Conservation (phyloP, 2,113 vertebrate genomes). For the Odocoileus virginianus region DNA sequence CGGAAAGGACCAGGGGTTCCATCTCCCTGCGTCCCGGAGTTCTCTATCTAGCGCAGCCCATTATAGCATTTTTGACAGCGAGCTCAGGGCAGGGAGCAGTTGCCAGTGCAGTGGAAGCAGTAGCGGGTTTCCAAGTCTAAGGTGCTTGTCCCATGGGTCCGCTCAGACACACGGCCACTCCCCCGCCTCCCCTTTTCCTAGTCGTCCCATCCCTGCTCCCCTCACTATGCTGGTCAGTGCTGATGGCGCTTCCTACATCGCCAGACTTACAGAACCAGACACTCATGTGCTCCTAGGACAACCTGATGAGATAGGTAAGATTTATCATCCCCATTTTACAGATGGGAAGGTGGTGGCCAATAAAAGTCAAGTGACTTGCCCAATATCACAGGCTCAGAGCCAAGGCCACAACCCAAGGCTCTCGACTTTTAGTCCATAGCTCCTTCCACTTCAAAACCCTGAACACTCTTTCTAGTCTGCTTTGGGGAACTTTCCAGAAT, state of each 20-base stretch:
- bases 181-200: fast-evolving
- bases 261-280: not conserved
- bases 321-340: not conserved
- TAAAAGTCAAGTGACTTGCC: not conserved
- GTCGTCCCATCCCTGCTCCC: not conserved
- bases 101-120: not conserved
- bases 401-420: not conserved
- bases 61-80: not conserved
- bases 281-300: not conserved
- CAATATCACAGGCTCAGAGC: not conserved
- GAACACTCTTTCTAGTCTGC: not conserved
- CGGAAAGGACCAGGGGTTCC: fast-evolving
- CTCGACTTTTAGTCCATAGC: not conserved
- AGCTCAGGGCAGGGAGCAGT: not conserved
- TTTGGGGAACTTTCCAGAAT: not conserved
- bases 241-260: not conserved
- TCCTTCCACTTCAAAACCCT: not conserved
- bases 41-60: not conserved
- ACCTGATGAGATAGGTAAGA: not conserved
- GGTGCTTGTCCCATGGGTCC: not conserved
- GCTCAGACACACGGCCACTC: not conserved
- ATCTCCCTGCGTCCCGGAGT: not conserved
- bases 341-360: not conserved
- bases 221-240: fast-evolving
- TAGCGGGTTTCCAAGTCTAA: not conserved